phyloP scores from a whole-genome alignment of 2,888 invertebrate genomes.

The Belgica antarctica region DNA sequence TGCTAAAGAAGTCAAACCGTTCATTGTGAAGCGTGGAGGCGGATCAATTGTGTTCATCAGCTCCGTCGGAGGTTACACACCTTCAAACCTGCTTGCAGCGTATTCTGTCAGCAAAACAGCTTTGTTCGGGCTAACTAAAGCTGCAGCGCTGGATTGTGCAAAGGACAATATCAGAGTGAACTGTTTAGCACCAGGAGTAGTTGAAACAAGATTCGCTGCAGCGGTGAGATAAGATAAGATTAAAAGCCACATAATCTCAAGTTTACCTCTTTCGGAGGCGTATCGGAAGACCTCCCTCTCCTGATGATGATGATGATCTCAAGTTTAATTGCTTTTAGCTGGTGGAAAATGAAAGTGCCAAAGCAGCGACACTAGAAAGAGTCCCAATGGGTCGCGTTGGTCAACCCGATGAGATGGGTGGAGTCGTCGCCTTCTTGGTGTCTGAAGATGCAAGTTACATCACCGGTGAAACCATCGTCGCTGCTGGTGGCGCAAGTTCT shows the following conservation, averaged over 20 bases:
- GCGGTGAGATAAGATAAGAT: conserved; percentile 59
- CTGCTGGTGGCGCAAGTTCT: conserved; percentile 62
- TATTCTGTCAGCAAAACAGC: conserved; percentile 92
- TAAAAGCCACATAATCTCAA: too few species aligned
- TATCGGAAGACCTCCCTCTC: neutral
- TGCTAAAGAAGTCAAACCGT: conserved; percentile 79
- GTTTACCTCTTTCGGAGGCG: too few species aligned
- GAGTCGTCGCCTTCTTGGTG: conserved; percentile 70
- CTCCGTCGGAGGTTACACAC: conserved; percentile 75
- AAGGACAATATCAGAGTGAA: conserved; percentile 80
- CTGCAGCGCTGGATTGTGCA: conserved; percentile 68
- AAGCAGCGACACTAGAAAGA: conserved; percentile 56
- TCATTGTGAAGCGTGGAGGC: conserved; percentile 70
- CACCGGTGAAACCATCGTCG: conserved; percentile 76
- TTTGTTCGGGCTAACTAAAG: conserved; percentile 80
- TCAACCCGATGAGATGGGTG: conserved; percentile 65
- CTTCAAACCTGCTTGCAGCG: conserved; percentile 69
- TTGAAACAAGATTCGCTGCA: conserved; percentile 78
- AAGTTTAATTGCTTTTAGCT: conserved; percentile 53
- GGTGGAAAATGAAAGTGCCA: conserved; percentile 57
- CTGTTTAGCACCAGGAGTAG: conserved; percentile 81
- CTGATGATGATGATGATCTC: too few species aligned
- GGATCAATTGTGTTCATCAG: conserved; percentile 79
- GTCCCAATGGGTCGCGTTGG: conserved; percentile 66
- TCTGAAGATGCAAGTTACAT: conserved; percentile 77